These are phyloP conservation scores for Zaprionus taronus DNA, from an alignment of 1,140 invertebrate genomes.

Conservation along the genomic window DNA sequence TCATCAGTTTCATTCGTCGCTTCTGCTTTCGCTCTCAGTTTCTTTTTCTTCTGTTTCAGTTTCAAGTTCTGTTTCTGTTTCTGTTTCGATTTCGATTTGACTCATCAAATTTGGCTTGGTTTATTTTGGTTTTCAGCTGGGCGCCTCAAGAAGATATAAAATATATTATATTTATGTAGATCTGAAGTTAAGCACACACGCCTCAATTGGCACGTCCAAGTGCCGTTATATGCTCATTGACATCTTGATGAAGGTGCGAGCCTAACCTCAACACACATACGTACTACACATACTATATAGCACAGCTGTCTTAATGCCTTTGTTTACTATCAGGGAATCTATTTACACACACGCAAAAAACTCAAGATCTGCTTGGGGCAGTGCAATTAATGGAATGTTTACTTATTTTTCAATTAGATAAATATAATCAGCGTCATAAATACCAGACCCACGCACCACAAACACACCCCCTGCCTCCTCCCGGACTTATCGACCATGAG, in stretches of 20 bases:
- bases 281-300: constrained; percentile 15
- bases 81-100: constrained; percentile 46
- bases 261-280: constrained; percentile 54
- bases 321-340: constrained; percentile 59
- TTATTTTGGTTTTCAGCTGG: constrained; percentile 38
- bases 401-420: constrained; percentile 78
- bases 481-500: constrained; percentile 9
- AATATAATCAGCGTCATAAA: constrained; percentile 74
- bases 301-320: constrained; percentile 18
- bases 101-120: constrained; percentile 52
- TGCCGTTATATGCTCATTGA: constrained; percentile 75
- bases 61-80: constrained; percentile 26
- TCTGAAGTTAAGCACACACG: constrained; percentile 54
- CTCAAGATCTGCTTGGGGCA: constrained; percentile 22
- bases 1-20: not conserved
- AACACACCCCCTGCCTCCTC: constrained; percentile 5
- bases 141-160: constrained; percentile 16
- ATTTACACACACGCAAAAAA: constrained; percentile 31
- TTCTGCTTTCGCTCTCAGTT: constrained; percentile 19
- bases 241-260: constrained; percentile 78
- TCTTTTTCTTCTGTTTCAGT: constrained; percentile 26
- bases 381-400: constrained; percentile 65
- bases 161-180: constrained; percentile 26
- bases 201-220: constrained; percentile 62
- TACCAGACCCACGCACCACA: constrained; percentile 49